Percentiles rank a stretch among this genome's conserved stretches.
Evolutionary conservation across 2,888 invertebrate species (phyloP).

Genomic region (Bibio marci): DNA sequence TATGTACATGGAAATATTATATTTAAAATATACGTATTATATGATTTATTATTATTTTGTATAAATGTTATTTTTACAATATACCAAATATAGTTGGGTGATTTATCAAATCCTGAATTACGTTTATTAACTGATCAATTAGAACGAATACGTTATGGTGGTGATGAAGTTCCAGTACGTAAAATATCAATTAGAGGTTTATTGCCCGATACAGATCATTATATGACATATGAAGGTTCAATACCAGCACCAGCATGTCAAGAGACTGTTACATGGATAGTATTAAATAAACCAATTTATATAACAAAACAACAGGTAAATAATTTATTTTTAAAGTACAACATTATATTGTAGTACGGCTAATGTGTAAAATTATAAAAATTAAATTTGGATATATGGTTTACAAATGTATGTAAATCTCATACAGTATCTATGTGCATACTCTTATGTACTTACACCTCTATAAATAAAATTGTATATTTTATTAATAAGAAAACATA

Average conservation of each 20-base stretch:
- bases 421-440: no score
- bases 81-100: conserved; percentile 73
- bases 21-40: no score
- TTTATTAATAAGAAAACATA: no score
- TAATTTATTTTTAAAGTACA: conserved; percentile 3
- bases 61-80: neutral
- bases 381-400: no score
- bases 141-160: conserved; percentile 81
- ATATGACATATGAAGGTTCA: conserved; percentile 97
- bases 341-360: no score
- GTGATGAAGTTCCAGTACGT: conserved; percentile 70
- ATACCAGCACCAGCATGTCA: conserved; percentile 94
- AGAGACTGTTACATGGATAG: conserved; percentile 97
- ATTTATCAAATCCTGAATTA: conserved; percentile 79
- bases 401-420: no score
- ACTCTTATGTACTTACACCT: no score
- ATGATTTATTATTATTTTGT: neutral
- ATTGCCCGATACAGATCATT: conserved; percentile 84
- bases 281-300: conserved; percentile 95
- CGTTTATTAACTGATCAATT: conserved; percentile 82
- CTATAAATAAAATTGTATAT: no score
- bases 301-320: conserved; percentile 91
- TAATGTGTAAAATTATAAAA: no score
- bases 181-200: conserved; percentile 74
- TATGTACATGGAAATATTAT: no score